Conservation (phyloP, 2,888 invertebrate species). For the Pristionchus fissidentatus region DNA sequence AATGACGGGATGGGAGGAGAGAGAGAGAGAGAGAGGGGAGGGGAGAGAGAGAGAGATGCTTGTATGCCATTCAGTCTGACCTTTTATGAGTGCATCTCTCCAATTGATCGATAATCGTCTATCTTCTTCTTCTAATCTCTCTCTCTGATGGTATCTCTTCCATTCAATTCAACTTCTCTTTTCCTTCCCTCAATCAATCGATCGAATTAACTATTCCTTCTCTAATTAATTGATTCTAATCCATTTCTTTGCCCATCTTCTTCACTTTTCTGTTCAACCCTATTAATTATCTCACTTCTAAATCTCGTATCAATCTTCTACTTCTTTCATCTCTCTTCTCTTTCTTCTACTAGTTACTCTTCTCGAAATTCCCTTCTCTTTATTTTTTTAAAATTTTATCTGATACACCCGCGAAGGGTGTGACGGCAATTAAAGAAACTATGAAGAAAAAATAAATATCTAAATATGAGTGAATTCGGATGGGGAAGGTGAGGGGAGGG, state of each 20-base stretch:
- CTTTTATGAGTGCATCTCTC: background rate
- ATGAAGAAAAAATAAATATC: no score
- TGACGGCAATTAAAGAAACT: no score
- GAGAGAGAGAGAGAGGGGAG: no score
- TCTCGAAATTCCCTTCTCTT: constrained; percentile 11
- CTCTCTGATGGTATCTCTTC: background rate
- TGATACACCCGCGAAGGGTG: no score
- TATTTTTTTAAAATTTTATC: background rate
- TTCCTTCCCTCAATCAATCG: no score
- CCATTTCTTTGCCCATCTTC: background rate
- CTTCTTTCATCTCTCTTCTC: background rate
- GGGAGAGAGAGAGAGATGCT: no score
- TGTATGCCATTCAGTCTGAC: no score
- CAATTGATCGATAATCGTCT: constrained; percentile 18
- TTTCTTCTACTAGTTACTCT: constrained; percentile 12
- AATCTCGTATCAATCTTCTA: constrained; percentile 26
- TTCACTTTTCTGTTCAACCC: background rate
- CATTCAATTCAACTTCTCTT: constrained; percentile 6
- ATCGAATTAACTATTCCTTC: background rate
- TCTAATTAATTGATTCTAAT: constrained; percentile 30
- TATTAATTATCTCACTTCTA: constrained; percentile 18
- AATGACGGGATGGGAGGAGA: no score
- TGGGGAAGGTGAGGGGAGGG: no score
- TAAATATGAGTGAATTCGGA: no score
- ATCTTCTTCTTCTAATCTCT: background rate